Conservation (phyloP, 2,113 vertebrate genomes). For the Microcebus lehilahytsara region DNA sequence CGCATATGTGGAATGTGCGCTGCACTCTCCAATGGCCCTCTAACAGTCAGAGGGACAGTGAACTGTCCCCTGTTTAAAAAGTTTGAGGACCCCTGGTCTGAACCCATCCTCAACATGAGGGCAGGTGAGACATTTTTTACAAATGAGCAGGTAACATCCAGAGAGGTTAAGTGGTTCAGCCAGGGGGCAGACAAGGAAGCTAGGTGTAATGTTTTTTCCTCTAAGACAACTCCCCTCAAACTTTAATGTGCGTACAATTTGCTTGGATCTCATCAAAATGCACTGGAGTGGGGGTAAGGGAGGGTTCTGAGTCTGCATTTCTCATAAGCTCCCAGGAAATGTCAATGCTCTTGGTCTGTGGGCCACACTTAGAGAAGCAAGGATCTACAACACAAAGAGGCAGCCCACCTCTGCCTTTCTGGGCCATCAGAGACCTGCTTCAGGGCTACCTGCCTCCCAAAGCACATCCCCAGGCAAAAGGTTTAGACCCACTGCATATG, state of each 20-base stretch:
- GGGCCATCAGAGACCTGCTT: background rate
- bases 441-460: background rate
- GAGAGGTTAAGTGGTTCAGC: background rate
- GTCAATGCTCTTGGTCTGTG: background rate
- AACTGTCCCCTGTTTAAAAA: no score
- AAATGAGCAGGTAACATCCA: background rate
- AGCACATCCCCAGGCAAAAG: background rate
- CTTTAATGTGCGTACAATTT: background rate
- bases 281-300: no score
- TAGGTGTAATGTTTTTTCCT: background rate
- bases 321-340: background rate
- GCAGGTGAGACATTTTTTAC: background rate
- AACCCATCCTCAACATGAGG: background rate
- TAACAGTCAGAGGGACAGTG: no score
- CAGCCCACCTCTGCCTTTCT: background rate
- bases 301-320: background rate
- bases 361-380: background rate
- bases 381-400: background rate
- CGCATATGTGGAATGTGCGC: no score
- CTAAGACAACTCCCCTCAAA: background rate
- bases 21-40: no score
- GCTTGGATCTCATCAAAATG: background rate
- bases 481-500: accelerated
- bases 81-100: background rate
- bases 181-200: background rate